Percentiles rank a stretch among this genome's conserved stretches.
These are phyloP conservation scores for Puntigrus tetrazona DNA, from an alignment of 2,113 vertebrate species.

Conservation along the genomic window DNA sequence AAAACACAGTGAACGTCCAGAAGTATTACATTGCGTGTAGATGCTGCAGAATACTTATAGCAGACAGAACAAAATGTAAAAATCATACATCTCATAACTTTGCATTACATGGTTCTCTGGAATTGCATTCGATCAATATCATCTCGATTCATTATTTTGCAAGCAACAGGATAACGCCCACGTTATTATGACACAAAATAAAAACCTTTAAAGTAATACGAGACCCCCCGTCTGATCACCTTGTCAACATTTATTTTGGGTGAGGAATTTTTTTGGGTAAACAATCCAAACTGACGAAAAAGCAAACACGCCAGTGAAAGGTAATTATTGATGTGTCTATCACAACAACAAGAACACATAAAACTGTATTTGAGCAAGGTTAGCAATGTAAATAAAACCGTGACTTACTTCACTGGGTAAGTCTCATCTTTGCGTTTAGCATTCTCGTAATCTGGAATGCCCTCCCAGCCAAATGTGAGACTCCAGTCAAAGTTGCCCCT, in stretches of 20 bases:
- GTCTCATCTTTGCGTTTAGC: slow-evolving; percentile 90
- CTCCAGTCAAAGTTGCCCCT: slow-evolving; percentile 97
- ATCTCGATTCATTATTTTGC: too few species aligned
- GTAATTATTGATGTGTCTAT: background rate
- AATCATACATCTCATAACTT: too few species aligned
- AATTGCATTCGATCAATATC: too few species aligned
- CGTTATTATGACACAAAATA: background rate
- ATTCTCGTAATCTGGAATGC: slow-evolving; percentile 75
- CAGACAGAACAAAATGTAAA: too few species aligned
- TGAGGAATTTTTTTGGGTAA: background rate
- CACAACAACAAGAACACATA: background rate
- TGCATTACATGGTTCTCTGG: too few species aligned
- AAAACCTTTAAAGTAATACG: background rate
- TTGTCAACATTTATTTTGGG: background rate
- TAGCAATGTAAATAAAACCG: slow-evolving; percentile 25
- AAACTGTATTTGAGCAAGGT: background rate
- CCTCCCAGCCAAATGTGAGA: slow-evolving; percentile 91
- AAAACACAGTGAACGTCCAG: background rate
- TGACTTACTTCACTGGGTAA: slow-evolving; percentile 88
- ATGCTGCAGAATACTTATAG: too few species aligned
- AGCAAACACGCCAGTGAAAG: background rate
- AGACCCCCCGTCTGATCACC: background rate
- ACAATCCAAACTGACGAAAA: background rate
- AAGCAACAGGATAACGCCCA: background rate
- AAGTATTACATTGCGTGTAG: too few species aligned